Evolutionary conservation across 92 coral and sea anemone species (phyloP), one percentile per base, ranked within the genome.

Genomic region (Diadumene lineata): DNA sequence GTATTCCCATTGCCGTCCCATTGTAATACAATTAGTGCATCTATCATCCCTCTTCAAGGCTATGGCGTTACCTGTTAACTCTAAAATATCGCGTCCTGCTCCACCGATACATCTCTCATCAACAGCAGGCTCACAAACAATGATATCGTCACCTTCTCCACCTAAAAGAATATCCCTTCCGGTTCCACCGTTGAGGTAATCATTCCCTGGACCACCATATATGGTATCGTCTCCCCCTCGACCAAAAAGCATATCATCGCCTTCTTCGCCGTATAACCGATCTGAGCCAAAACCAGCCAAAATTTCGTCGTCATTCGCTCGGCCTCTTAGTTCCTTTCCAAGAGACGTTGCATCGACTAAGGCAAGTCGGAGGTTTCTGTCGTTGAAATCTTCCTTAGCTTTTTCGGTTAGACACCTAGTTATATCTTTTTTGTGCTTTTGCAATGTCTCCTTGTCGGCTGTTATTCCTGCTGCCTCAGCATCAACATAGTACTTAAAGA

Each of bases 281-380:
- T 73, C 78, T 57, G 78, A 50, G n/a, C 78, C 78, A 73, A 73
- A 73, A 31, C 78, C 78, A 32, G 78, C 78, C 19, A 73, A 17
- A 73, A 73, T 73, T 29, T 73, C 78, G 28, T 73, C 78, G 50
- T 73, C 69, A 60, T 60, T 60, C 19, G 32, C 8, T 60, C 78
- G 11, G 8, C 78, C 78, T 8, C 8, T 2, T 0, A 73, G 25
- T 7, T 50, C 56, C 24, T 73, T 60, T 0, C 78, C 78, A 24
- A 31, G 31, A n/a, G 50, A 30, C 38, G 78, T 73, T 73, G 78
- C 57, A 18, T 73, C 78, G 4, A 73, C 11, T 60, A 73, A 56
- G 25, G 78, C 78, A 31, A 73, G 22, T 7, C 78, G 32, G 0
- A n/a, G 3, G 22, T 73, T 16, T 8, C 32, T n/a, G 23, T 73